phyloP scores from a whole-genome alignment of 1,140 invertebrate species.

The Pogonomyrmex californicus region DNA sequence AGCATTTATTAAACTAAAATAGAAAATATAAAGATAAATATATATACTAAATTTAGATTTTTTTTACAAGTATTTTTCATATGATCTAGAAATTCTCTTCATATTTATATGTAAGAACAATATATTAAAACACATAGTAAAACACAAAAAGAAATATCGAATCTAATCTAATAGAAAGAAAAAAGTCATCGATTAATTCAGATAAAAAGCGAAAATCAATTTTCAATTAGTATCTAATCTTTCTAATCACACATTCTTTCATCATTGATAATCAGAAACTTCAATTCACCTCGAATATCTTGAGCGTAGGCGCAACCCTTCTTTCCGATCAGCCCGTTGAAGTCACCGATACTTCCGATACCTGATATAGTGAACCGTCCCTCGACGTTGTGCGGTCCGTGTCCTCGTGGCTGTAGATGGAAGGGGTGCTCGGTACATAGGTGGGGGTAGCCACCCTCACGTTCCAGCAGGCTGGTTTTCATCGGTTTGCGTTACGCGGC shows the following conservation, averaged over 20 bases:
- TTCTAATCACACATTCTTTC: neutral
- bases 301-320: constrained; percentile 72
- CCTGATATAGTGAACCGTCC: constrained; percentile 79
- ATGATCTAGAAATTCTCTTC: neutral
- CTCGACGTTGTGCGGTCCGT: constrained; percentile 70
- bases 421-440: constrained; percentile 64
- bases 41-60: neutral
- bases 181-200: neutral
- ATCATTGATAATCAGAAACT: neutral
- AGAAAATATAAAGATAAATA: neutral
- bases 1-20: constrained; percentile 18
- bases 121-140: neutral
- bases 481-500: constrained; percentile 75
- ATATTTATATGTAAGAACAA: neutral
- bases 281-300: neutral
- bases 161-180: too few relatives aligned
- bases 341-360: constrained; percentile 87
- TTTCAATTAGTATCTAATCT: neutral
- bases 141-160: neutral
- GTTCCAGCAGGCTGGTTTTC: constrained; percentile 76
- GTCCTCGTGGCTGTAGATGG: constrained; percentile 77
- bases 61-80: neutral
- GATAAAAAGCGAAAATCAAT: neutral
- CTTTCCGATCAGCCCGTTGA: constrained; percentile 87
- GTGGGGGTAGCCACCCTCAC: constrained; percentile 84